phyloP scores from a whole-genome alignment of 2,113 vertebrate genomes.

The Uria lomvia region DNA sequence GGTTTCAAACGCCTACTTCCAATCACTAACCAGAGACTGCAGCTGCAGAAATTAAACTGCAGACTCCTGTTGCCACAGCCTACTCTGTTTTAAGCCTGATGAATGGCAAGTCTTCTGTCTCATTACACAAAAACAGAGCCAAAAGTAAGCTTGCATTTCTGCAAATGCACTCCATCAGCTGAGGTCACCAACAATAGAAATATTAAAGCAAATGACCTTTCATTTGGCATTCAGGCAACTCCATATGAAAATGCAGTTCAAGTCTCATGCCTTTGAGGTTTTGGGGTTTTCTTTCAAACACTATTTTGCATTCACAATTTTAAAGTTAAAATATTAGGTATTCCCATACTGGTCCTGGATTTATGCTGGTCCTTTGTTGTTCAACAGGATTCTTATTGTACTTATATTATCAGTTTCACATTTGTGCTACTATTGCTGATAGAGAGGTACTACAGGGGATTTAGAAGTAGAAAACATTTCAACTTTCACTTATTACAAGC shows the following conservation, averaged over 20 bases:
- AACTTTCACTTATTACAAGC: background rate
- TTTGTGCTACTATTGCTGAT: background rate
- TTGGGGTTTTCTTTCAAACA: background rate
- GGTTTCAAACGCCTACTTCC: background rate
- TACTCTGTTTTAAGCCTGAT: background rate
- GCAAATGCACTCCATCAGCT: background rate
- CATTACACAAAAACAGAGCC: background rate
- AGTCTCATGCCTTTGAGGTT: background rate
- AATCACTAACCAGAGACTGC: background rate
- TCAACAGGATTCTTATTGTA: background rate
- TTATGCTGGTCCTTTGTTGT: background rate
- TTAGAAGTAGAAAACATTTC: background rate
- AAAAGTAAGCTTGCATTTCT: conserved; percentile 6
- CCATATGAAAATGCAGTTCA: background rate
- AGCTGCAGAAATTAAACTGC: conserved; percentile 7
- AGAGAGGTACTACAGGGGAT: background rate
- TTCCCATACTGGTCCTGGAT: background rate
- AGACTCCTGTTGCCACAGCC: background rate
- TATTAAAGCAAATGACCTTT: conserved; percentile 3
- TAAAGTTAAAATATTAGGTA: background rate
- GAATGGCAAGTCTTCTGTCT: background rate
- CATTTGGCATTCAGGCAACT: background rate
- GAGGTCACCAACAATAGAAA: background rate
- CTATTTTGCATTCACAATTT: background rate
- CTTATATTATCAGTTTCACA: background rate